Evolutionary conservation across 1,140 invertebrate genomes (phyloP).

Genomic region (Drosophila kanapiae): DNA sequence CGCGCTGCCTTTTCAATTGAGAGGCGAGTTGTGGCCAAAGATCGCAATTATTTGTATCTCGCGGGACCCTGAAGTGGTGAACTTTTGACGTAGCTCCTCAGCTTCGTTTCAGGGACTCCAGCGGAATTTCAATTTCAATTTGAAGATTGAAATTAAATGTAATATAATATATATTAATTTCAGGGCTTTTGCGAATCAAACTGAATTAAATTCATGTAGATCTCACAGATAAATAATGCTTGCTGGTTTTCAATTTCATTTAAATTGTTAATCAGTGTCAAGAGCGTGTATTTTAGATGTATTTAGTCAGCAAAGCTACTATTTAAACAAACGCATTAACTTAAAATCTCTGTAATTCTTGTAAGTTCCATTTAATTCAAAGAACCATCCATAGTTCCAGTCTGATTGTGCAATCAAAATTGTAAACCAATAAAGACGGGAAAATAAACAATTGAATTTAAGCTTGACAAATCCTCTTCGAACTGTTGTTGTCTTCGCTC

Average conservation of each 20-base stretch:
- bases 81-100: too few species aligned
- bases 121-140: slow-evolving; percentile 7
- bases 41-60: slow-evolving; percentile 35
- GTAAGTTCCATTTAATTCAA: not conserved
- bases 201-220: too few species aligned
- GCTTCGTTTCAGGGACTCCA: slow-evolving; percentile 5
- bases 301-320: too few species aligned
- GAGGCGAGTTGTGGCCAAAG: slow-evolving; percentile 13
- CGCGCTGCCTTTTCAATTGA: slow-evolving; percentile 26
- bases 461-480: slow-evolving; percentile 24
- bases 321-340: not conserved
- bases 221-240: not conserved
- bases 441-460: slow-evolving; percentile 8
- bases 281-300: too few species aligned
- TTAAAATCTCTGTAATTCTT: not conserved
- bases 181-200: not conserved
- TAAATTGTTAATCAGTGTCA: too few species aligned
- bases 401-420: slow-evolving; percentile 15
- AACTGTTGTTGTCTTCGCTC: slow-evolving; percentile 1
- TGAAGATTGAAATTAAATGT: slow-evolving; percentile 7
- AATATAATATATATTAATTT: not conserved
- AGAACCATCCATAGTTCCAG: not conserved
- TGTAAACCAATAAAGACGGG: not conserved
- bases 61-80: too few species aligned
- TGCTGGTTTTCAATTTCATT: not conserved